Evolutionary conservation across 2,113 vertebrate species (phyloP), one percentile per base, ranked within the genome.

Genomic region (Uria aalge): DNA sequence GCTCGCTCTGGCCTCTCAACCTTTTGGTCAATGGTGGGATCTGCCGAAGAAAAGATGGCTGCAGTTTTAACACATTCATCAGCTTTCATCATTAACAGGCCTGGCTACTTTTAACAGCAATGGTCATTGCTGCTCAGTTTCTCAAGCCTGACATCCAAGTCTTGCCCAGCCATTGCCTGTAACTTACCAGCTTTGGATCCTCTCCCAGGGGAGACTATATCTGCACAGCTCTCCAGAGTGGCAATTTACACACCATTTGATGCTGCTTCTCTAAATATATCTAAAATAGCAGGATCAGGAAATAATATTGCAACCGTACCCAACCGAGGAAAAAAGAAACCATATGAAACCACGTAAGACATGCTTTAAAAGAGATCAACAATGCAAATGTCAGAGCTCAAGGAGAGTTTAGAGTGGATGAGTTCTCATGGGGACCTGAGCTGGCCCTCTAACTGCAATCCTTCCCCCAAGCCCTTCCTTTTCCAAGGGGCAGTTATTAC

Each of bases 191-290:
- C 34, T 3, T 38, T 63, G 60, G 64, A 89, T 69, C 45, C 34
- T 45, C 55, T 78, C 64, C 36, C 36, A 40, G 8, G 29, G 15
- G 24, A 88, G 12, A 47, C 17, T 9, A 22, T 5, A 55, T 27
- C 27, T 32, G 17, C 43, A 40, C 7, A 20, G 7, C 6, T 34
- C 66, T 55, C 13, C 36, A 36, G 13, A 2, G 21, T 1, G 12
- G 22, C 55, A 59, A 20, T 7, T 15, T 1, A 22, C 1, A 0
- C 1, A 6, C 43, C 1, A 1, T 30, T 55, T 8, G 15, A 8
- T 15, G 4, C 5, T 23, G 13, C 20, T 77, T 27, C 55, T 69
- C 78, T 40, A 32, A 16, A 45, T 4, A 0, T 2, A 73, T 6
- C 41, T 29, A 30, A n/a, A 90, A 38, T 3, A 57, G 4, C 13